Percentiles rank a stretch among this genome's conserved stretches.
Conservation (phyloP, 1,140 invertebrate species). For the Diuraphis noxia region DNA sequence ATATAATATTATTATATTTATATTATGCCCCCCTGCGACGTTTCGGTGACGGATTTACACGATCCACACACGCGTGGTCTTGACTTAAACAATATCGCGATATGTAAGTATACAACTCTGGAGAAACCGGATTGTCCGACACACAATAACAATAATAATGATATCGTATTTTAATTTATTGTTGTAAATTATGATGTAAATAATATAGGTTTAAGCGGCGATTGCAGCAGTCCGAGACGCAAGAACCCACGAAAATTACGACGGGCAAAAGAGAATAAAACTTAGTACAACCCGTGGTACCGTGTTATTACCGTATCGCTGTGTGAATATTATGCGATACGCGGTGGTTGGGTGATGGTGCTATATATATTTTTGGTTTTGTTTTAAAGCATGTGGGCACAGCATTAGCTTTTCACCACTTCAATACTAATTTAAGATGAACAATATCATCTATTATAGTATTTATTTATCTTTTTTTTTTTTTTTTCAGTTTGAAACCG, state of each 20-base stretch:
- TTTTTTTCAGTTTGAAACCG: too few relatives aligned
- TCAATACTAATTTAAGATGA: too few relatives aligned
- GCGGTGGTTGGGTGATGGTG: too few relatives aligned
- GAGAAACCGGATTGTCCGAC: neutral
- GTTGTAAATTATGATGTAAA: neutral
- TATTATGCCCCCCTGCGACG: neutral
- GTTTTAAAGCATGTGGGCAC: too few relatives aligned
- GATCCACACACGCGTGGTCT: neutral
- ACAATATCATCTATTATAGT: too few relatives aligned
- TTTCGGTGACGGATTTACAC: neutral
- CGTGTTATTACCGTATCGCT: neutral
- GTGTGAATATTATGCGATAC: neutral
- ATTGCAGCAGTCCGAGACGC: neutral
- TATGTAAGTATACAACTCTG: neutral
- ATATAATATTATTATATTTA: neutral
- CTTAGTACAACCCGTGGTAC: neutral
- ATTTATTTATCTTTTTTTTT: too few relatives aligned
- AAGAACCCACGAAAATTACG: neutral
- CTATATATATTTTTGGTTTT: neutral
- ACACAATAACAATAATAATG: neutral
- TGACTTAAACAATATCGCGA: neutral
- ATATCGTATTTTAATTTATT: neutral
- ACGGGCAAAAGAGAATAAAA: neutral
- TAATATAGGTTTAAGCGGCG: neutral
- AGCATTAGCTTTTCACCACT: neutral